A percentile compares a stretch with the other conserved stretches of the same genome.
Conservation (phyloP, 2,888 invertebrate genomes). For the Aleiodes alternator region DNA sequence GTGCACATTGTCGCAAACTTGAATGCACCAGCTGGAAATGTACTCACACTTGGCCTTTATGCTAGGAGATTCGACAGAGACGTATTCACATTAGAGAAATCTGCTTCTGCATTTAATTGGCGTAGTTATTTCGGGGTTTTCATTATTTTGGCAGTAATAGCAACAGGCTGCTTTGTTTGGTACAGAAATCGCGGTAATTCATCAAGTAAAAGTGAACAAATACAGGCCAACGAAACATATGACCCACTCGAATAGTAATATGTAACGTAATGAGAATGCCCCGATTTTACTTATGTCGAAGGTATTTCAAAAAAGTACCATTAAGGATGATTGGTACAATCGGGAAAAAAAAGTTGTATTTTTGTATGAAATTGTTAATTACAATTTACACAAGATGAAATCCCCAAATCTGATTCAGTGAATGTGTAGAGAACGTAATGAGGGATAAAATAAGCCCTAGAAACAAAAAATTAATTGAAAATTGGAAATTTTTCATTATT, state of each 20-base stretch:
- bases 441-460: no score
- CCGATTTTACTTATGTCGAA: no score
- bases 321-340: no score
- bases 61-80: slow-evolving; percentile 54
- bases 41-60: slow-evolving; percentile 64
- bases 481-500: no score
- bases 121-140: neutral
- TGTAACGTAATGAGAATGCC: no score
- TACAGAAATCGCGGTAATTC: neutral
- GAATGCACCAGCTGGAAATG: slow-evolving; percentile 50
- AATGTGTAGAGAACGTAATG: no score
- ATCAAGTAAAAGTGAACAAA: neutral
- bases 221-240: neutral
- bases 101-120: neutral
- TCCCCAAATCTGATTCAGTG: no score
- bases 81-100: neutral
- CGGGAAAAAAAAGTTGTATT: no score
- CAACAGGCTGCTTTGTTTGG: neutral
- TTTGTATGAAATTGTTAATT: no score
- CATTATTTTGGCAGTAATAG: neutral
- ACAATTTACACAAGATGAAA: no score
- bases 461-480: no score
- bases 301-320: no score
- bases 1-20: slow-evolving; percentile 53
- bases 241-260: neutral